phyloP scores from a whole-genome alignment of 2,113 vertebrate species.

The Limanda limanda region DNA sequence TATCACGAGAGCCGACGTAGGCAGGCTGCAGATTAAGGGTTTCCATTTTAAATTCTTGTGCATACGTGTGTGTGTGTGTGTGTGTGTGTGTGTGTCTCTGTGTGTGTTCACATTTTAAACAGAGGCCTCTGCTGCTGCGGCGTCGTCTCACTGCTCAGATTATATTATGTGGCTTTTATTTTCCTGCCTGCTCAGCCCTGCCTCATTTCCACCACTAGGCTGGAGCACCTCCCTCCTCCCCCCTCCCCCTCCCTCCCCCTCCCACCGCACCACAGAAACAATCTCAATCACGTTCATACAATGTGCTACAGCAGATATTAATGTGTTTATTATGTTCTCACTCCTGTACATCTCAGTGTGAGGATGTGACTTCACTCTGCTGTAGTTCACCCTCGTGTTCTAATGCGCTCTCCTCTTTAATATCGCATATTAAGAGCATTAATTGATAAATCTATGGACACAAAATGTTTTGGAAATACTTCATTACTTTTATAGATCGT shows the following conservation, averaged over 20 bases:
- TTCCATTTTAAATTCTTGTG: conserved; percentile 73
- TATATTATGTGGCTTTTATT: conserved; percentile 75
- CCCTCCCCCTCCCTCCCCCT: too few species aligned
- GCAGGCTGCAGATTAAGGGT: conserved; percentile 67
- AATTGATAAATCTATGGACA: too few species aligned
- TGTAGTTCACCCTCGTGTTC: neutral
- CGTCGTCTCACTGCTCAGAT: conserved; percentile 44
- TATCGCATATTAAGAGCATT: too few species aligned
- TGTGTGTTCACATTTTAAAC: conserved; percentile 24
- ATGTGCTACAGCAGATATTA: neutral
- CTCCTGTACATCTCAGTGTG: neutral
- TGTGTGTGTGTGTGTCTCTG: conserved; percentile 26
- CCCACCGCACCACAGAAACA: neutral
- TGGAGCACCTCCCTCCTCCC: conserved; percentile 14
- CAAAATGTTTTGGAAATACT: too few species aligned
- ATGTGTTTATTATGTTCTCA: neutral
- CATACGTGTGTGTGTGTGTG: conserved; percentile 33
- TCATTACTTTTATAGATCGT: too few species aligned
- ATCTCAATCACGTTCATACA: neutral
- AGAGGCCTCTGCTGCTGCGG: neutral
- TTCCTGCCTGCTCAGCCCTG: conserved; percentile 61
- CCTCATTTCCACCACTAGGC: conserved; percentile 66
- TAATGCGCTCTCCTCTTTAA: neutral
- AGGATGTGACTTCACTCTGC: neutral
- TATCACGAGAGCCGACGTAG: conserved; percentile 73